Evolutionary conservation across 2,113 vertebrate genomes (phyloP), one percentile per base, ranked within the genome.

Genomic region (Theristicus caerulescens): DNA sequence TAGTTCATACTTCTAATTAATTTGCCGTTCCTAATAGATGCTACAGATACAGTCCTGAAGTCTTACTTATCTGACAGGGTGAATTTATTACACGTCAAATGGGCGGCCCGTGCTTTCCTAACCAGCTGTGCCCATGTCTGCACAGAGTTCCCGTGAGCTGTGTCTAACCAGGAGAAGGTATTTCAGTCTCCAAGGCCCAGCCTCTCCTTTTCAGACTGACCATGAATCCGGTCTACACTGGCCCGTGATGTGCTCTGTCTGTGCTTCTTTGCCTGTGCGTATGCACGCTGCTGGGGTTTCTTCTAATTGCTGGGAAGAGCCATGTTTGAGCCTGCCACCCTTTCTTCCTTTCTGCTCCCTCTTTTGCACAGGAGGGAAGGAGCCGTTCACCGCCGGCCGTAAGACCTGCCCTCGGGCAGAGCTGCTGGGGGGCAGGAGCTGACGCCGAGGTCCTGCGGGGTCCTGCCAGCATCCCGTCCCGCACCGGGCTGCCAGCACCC

Each of bases 1-100:
- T 83, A 70, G 49, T 61, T 78, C n/a, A 25, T 51, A 44, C 21
- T 52, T 82, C 36, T 71, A 93, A 95, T 95, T 94, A 95, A 91
- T 93, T 86, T 95, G 42, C 65, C 22, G 0, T 86, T 84, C 59
- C 59, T 91, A 86, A 81, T 93, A 83, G 46, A 51, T 89, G 62
- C 49, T 73, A 67, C 64, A 88, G 72, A 83, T 44, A 46, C 0
- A 78, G 64, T 31, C 64, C 69, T 66, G 34, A 69, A 91, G 42
- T 36, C 59, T 78, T 81, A 24, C 59, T 65, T 86, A 26, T 36
- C 44, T 34, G 55, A 70, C n/a, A 71, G 42, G 17, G 59, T 57
- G 36, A 38, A 87, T 84, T 66, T 73, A 42, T 79, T 49, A 36
- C 25, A 13, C 11, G 24, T 51, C 72, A 67, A 69, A 62, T 5